Evolutionary conservation across 2,113 vertebrate genomes (phyloP), one percentile per base, ranked within the genome.

Genomic region (Odontophorus gujanensis): DNA sequence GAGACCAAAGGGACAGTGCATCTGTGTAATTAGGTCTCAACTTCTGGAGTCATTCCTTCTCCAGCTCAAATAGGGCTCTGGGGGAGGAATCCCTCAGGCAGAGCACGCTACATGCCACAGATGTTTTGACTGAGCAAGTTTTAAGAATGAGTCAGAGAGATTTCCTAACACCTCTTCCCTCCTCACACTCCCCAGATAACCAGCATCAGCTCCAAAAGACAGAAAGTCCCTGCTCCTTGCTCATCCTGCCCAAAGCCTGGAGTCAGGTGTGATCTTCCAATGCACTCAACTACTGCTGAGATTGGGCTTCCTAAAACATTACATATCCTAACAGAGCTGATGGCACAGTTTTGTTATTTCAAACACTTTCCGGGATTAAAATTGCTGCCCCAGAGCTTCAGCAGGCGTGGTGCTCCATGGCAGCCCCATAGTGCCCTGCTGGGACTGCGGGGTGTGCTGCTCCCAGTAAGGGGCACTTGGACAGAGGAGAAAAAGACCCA

Each of bases 81-180:
- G 61, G 69, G 80, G n/a, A 85, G 79, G 61, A 85, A 69, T 7
- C 72, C 40, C 58, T 85, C 75, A 32, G 79, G 67, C 51, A 34
- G 0, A 59, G 66, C 78, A 71, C 24, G 1, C 69, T 68, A 42
- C 73, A 19, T 16, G 43, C 66, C 3, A 24, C 5, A 51, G 81
- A 36, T 58, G 16, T 69, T 91, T 85, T 17, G 47, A 48, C 73
- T 92, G 76, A 85, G 93, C 72, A 90, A 94, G 59, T 63, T 94
- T 45, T n/a, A 59, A 83, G 63, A 21, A 59, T 94, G 93, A 95
- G 76, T 93, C 92, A 93, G 82, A 94, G 85, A 95, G 82, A 91
- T 96, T 95, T 93, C 95, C 82, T 59, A 94, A 96, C 82, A 88
- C 85, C 80, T 89, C 91, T 89, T 89, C 48, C 57, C 65, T 88